A percentile compares a stretch with the other conserved stretches of the same genome.
Evolutionary conservation across 23 tunicate genomes (phyloP).

Genomic region (Ascidia mentula): DNA sequence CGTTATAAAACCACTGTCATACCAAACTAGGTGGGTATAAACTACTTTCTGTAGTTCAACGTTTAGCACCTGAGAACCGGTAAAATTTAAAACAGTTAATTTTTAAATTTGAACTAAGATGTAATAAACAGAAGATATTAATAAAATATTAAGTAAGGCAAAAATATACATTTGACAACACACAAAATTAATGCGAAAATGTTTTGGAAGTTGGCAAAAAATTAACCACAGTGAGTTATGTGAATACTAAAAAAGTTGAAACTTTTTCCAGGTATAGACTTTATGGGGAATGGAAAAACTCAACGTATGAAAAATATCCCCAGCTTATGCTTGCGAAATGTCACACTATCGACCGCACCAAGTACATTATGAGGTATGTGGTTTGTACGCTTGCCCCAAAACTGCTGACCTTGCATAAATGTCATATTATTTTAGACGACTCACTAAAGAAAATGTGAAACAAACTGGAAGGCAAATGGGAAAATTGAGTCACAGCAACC

Average conservation of each 20-base stretch:
- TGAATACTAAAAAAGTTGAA: too few species aligned
- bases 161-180: too few species aligned
- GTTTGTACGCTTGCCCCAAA: not conserved
- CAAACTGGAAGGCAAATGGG: conserved; percentile 99
- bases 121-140: not conserved
- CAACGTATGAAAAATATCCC: conserved; percentile 69
- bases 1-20: conserved; percentile 62
- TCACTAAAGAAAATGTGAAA: conserved; percentile 98
- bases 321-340: conserved; percentile 82
- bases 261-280: conserved; percentile 72
- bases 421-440: conserved; percentile 68
- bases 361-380: conserved; percentile 92
- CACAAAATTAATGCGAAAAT: too few species aligned
- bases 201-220: too few species aligned
- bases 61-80: too few species aligned
- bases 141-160: too few species aligned
- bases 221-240: too few species aligned
- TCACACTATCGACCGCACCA: conserved; percentile 86
- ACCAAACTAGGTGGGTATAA: conserved; percentile 66
- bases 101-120: not conserved
- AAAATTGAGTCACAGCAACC: conserved; percentile 89
- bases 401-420: too few species aligned
- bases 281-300: conserved; percentile 97
- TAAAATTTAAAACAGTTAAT: not conserved
- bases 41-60: too few species aligned